These are phyloP conservation scores for Lophura nycthemera DNA, from an alignment of 2,113 vertebrate genomes.

Conservation along the genomic window DNA sequence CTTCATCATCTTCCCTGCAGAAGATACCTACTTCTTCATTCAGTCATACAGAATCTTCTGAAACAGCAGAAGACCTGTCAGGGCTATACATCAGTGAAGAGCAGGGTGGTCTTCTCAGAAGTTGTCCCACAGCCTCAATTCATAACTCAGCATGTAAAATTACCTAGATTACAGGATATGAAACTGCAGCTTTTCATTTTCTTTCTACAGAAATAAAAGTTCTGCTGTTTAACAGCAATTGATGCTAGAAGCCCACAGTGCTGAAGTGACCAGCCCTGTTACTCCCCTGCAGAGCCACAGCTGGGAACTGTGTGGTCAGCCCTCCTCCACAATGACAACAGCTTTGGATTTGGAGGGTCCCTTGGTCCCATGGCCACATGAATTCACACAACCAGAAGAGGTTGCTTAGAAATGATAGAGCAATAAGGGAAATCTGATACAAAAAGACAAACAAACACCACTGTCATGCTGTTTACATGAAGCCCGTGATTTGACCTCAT, in stretches of 20 bases:
- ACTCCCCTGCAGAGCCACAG: not conserved
- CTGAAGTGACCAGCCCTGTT: not conserved
- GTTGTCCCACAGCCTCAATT: not conserved
- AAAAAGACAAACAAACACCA: not conserved
- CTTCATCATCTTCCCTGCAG: not conserved
- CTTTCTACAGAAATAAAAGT: not conserved
- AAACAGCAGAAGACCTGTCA: not conserved
- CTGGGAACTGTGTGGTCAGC: accelerated
- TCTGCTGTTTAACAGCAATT: not conserved
- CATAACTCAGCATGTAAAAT: not conserved
- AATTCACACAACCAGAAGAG: not conserved
- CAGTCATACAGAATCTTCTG: not conserved
- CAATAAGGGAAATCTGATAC: not conserved
- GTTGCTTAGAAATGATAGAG: not conserved
- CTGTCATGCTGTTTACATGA: not conserved
- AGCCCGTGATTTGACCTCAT: not conserved
- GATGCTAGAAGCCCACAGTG: not conserved
- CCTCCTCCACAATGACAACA: not conserved
- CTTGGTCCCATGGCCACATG: not conserved
- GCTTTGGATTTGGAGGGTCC: not conserved
- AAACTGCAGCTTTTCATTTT: not conserved
- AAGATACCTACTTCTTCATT: not conserved
- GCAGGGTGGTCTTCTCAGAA: not conserved
- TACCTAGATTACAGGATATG: not conserved
- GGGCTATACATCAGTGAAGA: not conserved